Evolutionary conservation across 1,140 invertebrate genomes (phyloP).

Genomic region (Dendroctonus ponderosae): DNA sequence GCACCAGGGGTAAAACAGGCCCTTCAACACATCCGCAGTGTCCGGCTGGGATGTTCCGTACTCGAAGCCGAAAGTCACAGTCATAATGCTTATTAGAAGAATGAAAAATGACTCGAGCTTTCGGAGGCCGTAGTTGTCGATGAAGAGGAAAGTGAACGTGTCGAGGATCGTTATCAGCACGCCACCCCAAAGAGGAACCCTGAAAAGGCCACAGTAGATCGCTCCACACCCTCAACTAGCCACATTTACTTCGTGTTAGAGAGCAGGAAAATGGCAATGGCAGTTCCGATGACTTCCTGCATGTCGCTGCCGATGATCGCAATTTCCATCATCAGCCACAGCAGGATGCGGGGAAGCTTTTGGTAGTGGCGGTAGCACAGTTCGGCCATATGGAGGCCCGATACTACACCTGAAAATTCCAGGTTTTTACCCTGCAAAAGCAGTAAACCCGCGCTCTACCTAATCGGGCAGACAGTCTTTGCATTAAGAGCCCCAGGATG

Average conservation of each 20-base stretch:
- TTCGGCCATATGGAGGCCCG: conserved; percentile 78
- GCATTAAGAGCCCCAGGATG: conserved; percentile 84
- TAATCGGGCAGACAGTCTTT: conserved; percentile 78
- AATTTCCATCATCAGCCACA: conserved; percentile 94
- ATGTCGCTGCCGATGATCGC: conserved; percentile 93
- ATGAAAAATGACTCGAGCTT: conserved; percentile 88
- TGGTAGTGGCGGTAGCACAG: conserved; percentile 80
- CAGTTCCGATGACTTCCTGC: conserved; percentile 91
- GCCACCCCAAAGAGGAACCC: conserved; percentile 81
- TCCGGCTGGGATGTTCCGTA: conserved; percentile 74
- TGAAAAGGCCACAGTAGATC: too few species aligned
- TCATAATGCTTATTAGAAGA: conserved; percentile 83
- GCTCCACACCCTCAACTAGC: too few species aligned
- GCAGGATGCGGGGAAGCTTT: conserved; percentile 69
- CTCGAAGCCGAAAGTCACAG: conserved; percentile 86
- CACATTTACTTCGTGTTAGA: conserved; percentile 66
- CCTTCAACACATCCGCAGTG: conserved; percentile 69
- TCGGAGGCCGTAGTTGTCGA: conserved; percentile 88
- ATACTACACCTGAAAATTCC: conserved; percentile 41
- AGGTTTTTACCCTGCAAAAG: neutral
- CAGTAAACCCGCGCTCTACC: conserved; percentile 58
- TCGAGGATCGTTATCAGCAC: conserved; percentile 88
- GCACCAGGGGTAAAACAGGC: conserved; percentile 83
- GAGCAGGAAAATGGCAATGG: conserved; percentile 84
- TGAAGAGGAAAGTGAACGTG: conserved; percentile 87